Percentiles rank a stretch among this genome's conserved stretches.
Conservation (phyloP, 2,113 vertebrate species). For the Lasiurus borealis region DNA sequence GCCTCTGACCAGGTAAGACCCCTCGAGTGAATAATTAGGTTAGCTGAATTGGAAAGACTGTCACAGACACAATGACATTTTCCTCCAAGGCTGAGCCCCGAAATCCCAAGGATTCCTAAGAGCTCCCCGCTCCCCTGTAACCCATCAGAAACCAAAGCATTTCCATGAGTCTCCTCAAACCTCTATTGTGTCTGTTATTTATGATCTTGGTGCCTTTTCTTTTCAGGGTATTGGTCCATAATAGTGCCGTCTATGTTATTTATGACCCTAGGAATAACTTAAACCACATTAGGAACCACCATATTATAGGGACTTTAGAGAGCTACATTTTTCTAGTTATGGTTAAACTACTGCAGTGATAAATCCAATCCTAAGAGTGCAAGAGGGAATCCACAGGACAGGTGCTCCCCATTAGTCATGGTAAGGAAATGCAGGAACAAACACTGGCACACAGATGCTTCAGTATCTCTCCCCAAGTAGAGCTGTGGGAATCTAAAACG, state of each 20-base stretch:
- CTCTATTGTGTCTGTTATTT: conserved; percentile 76
- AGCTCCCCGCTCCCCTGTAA: neutral
- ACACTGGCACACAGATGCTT: conserved; percentile 58
- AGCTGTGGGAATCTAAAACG: conserved; percentile 51
- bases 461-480: conserved; percentile 55
- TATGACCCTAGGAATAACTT: conserved; percentile 75
- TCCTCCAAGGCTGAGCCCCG: rapidly evolving
- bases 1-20: neutral
- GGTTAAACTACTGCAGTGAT: conserved; percentile 73
- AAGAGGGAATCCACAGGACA: conserved; percentile 74
- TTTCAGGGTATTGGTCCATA: conserved; percentile 76
- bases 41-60: neutral
- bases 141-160: neutral
- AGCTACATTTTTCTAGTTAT: conserved; percentile 70
- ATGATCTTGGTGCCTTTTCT: conserved; percentile 72
- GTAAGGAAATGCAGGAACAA: conserved; percentile 64
- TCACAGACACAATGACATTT: neutral
- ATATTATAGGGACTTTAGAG: conserved; percentile 69
- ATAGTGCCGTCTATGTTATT: conserved; percentile 66
- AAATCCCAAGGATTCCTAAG: neutral
- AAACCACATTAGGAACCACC: conserved; percentile 71
- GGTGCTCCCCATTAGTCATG: conserved; percentile 81
- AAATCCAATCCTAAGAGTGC: conserved; percentile 65
- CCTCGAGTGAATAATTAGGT: neutral
- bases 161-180: conserved; percentile 43